Conservation (phyloP, 64 coral and sea anemone genomes). For the Dendrophyllia cribrosa region DNA sequence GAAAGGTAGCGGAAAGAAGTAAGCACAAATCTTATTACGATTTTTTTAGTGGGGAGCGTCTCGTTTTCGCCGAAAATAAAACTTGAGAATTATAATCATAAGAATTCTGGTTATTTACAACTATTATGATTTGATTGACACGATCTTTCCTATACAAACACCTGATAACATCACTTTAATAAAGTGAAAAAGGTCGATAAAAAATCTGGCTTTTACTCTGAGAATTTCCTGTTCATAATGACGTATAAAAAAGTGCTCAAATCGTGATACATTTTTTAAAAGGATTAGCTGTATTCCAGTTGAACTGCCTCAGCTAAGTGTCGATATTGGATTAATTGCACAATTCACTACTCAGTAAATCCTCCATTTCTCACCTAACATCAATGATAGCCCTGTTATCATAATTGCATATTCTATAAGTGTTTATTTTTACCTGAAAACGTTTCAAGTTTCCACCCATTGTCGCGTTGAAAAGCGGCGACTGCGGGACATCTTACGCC, state of each 20-base stretch:
- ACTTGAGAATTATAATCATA: constrained; percentile 18
- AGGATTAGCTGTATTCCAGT: no score
- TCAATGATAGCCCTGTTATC: no score
- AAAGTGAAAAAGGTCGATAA: constrained; percentile 9
- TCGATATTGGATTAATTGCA: no score
- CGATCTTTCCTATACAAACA: not conserved
- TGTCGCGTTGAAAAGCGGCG: not conserved
- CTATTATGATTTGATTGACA: not conserved
- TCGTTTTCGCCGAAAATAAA: not conserved
- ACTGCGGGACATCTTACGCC: not conserved
- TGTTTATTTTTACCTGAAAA: not conserved
- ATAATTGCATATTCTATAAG: no score
- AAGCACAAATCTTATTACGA: no score
- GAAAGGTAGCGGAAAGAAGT: no score
- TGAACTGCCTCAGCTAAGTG: no score
- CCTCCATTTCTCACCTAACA: not conserved
- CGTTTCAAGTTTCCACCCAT: not conserved
- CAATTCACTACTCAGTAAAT: no score
- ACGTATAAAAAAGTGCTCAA: not conserved
- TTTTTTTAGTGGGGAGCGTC: no score
- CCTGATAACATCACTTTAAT: constrained; percentile 1
- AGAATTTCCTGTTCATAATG: not conserved
- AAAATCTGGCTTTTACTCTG: not conserved
- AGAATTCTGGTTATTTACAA: constrained; percentile 16
- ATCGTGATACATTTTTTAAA: not conserved